Evolutionary conservation across 2,113 vertebrate species (phyloP).

Genomic region (Hylia prasina): DNA sequence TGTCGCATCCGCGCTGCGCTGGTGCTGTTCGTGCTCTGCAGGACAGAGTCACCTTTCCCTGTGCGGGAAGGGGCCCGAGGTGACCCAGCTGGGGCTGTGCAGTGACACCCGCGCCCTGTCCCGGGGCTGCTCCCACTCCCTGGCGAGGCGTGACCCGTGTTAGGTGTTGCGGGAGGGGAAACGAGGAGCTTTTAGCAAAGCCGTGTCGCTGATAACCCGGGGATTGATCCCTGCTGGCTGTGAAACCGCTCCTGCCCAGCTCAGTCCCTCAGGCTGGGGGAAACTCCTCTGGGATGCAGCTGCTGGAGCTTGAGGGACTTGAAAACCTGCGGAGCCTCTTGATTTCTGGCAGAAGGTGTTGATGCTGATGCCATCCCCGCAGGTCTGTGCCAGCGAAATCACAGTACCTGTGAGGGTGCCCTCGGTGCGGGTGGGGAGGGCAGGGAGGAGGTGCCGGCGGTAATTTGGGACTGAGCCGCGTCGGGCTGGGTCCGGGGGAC

Average conservation of each 20-base stretch:
- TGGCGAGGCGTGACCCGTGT: accelerated
- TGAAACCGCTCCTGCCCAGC: accelerated
- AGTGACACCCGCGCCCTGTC: background rate
- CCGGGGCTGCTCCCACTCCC: background rate
- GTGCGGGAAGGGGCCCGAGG: accelerated
- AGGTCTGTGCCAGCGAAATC: accelerated
- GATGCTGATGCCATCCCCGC: accelerated
- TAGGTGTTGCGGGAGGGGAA: accelerated
- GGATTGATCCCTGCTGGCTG: background rate
- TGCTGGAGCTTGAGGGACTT: background rate
- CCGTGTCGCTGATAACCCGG: accelerated
- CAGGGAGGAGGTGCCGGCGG: background rate
- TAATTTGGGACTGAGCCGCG: background rate
- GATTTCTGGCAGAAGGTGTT: background rate
- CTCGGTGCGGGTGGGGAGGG: accelerated
- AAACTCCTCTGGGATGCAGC: background rate
- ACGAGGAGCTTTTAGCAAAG: accelerated
- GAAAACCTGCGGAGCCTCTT: background rate
- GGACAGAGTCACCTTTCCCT: background rate
- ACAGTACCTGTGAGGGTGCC: accelerated
- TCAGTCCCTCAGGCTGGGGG: accelerated
- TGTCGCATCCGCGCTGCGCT: too few species aligned
- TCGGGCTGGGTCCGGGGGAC: background rate
- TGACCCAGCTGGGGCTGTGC: accelerated
- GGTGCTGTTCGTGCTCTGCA: accelerated